Percentiles rank a stretch among this genome's conserved stretches.
Conservation (phyloP, 2,888 invertebrate genomes). For the Isotomurus palustris region DNA sequence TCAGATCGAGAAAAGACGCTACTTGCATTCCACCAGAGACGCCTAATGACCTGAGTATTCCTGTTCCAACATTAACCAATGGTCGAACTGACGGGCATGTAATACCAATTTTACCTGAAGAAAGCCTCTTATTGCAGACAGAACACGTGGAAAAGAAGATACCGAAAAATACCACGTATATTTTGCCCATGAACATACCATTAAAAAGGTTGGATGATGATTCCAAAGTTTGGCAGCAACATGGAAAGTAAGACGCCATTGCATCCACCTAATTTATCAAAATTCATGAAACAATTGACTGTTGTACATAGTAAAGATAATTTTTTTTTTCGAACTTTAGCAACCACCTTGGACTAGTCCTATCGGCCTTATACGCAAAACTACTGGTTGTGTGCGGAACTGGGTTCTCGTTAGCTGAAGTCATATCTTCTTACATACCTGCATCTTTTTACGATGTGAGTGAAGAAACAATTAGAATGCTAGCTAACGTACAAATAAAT, state of each 20-base stretch:
- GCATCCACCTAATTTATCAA: background rate
- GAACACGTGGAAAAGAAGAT: too few relatives aligned
- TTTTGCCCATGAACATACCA: too few relatives aligned
- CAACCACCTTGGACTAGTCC: conserved; percentile 79
- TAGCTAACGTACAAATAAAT: too few relatives aligned
- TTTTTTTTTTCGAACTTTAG: conserved; percentile 57
- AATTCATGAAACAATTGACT: too few relatives aligned
- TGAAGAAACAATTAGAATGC: background rate
- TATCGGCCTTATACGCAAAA: conserved; percentile 90
- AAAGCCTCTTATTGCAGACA: too few relatives aligned
- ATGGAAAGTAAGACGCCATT: conserved; percentile 26
- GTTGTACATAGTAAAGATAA: background rate
- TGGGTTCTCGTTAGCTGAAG: conserved; percentile 93
- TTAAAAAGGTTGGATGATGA: conserved; percentile 7
- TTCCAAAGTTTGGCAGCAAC: conserved; percentile 27
- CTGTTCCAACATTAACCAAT: too few relatives aligned
- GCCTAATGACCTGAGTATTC: too few relatives aligned
- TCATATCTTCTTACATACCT: conserved; percentile 89
- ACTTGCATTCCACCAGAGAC: too few relatives aligned
- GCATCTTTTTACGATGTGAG: conserved; percentile 85
- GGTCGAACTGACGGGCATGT: too few relatives aligned
- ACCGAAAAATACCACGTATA: too few relatives aligned
- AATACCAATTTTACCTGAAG: too few relatives aligned
- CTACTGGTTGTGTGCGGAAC: conserved; percentile 90
- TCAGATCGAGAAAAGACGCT: too few relatives aligned